Conservation (phyloP, 2,797 vertebrate genomes). For the Decapterus maruadsi region DNA sequence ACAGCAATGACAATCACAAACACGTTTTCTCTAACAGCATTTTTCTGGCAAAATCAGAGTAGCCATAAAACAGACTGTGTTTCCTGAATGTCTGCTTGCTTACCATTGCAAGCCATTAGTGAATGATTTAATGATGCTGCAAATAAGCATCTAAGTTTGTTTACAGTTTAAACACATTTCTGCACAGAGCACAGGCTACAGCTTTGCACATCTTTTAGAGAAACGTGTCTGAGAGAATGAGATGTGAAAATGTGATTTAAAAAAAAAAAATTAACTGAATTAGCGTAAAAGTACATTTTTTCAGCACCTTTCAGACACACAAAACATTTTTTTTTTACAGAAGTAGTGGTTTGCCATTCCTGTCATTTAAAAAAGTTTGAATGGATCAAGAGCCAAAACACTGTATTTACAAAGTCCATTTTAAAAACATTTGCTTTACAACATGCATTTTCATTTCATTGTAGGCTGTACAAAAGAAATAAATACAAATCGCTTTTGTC, state of each 20-base stretch:
- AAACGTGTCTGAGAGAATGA: conserved; percentile 43
- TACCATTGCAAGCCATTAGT: conserved; percentile 12
- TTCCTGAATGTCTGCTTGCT: conserved; percentile 21
- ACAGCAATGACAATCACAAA: conserved; percentile 47
- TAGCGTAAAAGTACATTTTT: conserved; percentile 30
- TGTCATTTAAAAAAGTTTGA: conserved; percentile 51
- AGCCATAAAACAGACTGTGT: conserved; percentile 18
- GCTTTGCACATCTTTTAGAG: conserved; percentile 22
- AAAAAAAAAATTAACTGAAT: conserved; percentile 22
- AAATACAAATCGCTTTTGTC: conserved; percentile 66
- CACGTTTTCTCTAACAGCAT: conserved; percentile 42
- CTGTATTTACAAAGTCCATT: conserved; percentile 71
- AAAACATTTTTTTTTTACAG: conserved; percentile 17
- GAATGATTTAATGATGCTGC: conserved; percentile 22
- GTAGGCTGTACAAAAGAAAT: conserved; percentile 74
- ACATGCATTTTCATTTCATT: conserved; percentile 70
- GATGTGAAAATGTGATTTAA: conserved; percentile 21
- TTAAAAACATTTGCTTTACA: conserved; percentile 64
- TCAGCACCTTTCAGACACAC: conserved; percentile 50
- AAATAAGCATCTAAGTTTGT: conserved; percentile 35
- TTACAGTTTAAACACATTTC: conserved; percentile 52
- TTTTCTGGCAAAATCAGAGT: conserved; percentile 31
- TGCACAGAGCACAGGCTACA: conserved; percentile 18
- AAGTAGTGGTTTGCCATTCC: conserved; percentile 73
- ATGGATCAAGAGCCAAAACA: conserved; percentile 56